Evolutionary conservation across 2,888 invertebrate species (phyloP), one percentile per base, ranked within the genome.

Genomic region (Tribolium freemani): DNA sequence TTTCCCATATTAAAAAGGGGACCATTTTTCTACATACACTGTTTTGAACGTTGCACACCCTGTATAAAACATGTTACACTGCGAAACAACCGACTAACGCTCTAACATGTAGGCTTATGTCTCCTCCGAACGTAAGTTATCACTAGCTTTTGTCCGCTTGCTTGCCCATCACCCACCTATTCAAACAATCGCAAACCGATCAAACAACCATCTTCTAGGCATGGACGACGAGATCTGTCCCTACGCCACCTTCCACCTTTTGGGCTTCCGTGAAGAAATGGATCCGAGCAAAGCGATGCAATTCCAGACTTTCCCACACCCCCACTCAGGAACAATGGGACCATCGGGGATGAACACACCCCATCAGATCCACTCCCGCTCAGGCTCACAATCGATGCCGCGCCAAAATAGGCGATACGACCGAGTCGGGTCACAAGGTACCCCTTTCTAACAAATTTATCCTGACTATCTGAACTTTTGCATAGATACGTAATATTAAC

Each of bases 141-240:
- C 53, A 16, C 21, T 26, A 0, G 21, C 53, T 48, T 11, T 48
- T 48, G 53, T 53, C 9, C 10, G 53, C 26, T 53, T 53, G 21
- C 53, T 48, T 11, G 26, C 26, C 26, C 26, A 26, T 56, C 21
- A 21, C 5, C 10, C 30, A 38, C 38, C 8, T 1, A 38, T 6
- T n/a, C 8, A 38, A 8, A 38, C n/a, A 3, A 38, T 26, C 8
- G 38, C 38, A 38, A 38, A 9, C 5, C 8, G 8, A 38, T 1
- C 38, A 38, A 38, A 38, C 8, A 38, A 5, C 38, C n/a, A n/a
- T 38, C 9, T 38, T 38, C 9, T 90, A 94, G 96, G 96, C 86
- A 95, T 96, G 93, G 96, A 97, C 86, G 97, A 97, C 84, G 97
- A 97, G 87, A 97, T 97, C 86, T 97, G 97, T 88, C 97, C 97